These are phyloP conservation scores for Lophochroa leadbeateri DNA, from an alignment of 2,113 vertebrate species.

Conservation along the genomic window DNA sequence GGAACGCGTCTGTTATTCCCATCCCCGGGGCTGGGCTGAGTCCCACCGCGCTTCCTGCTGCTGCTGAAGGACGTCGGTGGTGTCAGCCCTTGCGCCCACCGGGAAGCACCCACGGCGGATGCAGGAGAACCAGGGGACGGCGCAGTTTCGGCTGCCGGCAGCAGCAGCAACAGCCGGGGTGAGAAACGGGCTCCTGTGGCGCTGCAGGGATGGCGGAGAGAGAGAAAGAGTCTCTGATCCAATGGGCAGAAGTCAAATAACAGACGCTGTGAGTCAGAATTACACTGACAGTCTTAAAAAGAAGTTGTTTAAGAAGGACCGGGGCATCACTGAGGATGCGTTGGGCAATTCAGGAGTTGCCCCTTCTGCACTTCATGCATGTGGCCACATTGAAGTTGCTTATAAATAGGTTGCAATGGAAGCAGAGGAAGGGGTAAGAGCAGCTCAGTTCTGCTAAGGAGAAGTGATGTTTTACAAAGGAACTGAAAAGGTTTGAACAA, in stretches of 20 bases:
- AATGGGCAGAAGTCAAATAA: rapidly evolving
- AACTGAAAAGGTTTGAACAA: not conserved
- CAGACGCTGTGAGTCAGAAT: not conserved
- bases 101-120: not conserved
- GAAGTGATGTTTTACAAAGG: not conserved
- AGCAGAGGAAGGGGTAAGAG: not conserved
- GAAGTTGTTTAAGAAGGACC: not conserved
- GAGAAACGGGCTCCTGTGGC: rapidly evolving
- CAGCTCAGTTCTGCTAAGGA: not conserved
- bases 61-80: not conserved
- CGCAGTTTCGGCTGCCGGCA: not conserved
- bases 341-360: not conserved
- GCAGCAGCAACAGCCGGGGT: not conserved
- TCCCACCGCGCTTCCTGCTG: rapidly evolving
- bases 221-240: not conserved
- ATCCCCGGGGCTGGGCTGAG: not conserved
- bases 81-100: not conserved
- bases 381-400: rapidly evolving
- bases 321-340: not conserved
- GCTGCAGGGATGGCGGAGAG: rapidly evolving
- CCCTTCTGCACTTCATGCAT: rapidly evolving
- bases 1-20: not conserved
- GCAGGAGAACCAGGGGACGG: not conserved
- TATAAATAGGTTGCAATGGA: not conserved
- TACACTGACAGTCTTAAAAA: rapidly evolving